These are phyloP conservation scores for Erpetoichthys calabaricus DNA, from an alignment of 2,797 vertebrate species.

Conservation along the genomic window DNA sequence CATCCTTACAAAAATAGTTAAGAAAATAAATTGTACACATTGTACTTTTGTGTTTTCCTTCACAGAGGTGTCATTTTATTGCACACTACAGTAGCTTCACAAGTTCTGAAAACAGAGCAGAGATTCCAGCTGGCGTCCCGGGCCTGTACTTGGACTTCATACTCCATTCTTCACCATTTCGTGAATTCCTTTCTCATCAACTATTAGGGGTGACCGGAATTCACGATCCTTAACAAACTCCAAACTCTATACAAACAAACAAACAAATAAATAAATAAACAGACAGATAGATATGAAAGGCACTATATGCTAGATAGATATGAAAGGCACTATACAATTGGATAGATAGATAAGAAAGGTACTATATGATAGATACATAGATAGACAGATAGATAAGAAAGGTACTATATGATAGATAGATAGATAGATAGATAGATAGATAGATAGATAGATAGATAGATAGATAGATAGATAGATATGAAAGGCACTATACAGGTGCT, in stretches of 20 bases:
- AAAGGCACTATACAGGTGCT: too few species aligned
- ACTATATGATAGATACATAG: too few species aligned
- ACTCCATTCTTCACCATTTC: slow-evolving; percentile 78
- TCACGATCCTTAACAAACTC: slow-evolving; percentile 66
- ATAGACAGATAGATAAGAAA: too few species aligned
- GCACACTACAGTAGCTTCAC: slow-evolving; percentile 39
- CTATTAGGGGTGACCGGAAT: slow-evolving; percentile 66
- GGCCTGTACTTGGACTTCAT: slow-evolving; percentile 30
- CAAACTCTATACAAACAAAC: slow-evolving; percentile 51
- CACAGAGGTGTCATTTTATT: slow-evolving; percentile 36
- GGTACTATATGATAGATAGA: too few species aligned
- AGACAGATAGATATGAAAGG: too few species aligned
- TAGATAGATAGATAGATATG: too few species aligned
- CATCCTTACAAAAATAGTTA: slow-evolving; percentile 49
- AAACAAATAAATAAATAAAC: neutral
- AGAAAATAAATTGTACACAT: slow-evolving; percentile 55
- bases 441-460: too few species aligned
- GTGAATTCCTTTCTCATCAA: slow-evolving; percentile 60
- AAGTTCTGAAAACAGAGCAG: slow-evolving; percentile 11
- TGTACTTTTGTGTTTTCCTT: slow-evolving; percentile 24
- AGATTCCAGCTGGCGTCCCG: slow-evolving; percentile 9
- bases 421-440: too few species aligned
- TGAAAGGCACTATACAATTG: too few species aligned
- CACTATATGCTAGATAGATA: too few species aligned
- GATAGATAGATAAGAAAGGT: too few species aligned